These are phyloP conservation scores for Porites rus DNA, from an alignment of 92 coral and sea anemone species.

Conservation along the genomic window DNA sequence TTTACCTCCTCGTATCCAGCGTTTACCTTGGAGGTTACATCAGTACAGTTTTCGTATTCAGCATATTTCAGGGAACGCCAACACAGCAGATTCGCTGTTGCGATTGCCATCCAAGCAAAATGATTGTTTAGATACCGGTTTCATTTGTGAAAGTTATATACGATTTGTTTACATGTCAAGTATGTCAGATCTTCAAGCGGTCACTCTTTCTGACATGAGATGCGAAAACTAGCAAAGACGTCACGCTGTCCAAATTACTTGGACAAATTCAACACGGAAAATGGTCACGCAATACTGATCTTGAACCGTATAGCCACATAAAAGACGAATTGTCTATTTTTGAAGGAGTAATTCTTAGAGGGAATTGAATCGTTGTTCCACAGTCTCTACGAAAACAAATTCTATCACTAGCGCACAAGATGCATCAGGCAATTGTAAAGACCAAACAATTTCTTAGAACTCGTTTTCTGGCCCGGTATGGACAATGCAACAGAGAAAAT, in stretches of 20 bases:
- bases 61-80: neutral
- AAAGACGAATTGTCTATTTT: constrained; percentile 36
- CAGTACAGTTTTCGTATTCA: constrained; percentile 34
- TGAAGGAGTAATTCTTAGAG: constrained; percentile 52
- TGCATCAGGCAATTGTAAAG: constrained; percentile 63
- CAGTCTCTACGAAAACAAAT: constrained; percentile 44
- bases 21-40: constrained; percentile 42
- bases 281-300: neutral
- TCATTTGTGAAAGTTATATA: constrained; percentile 27
- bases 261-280: constrained; percentile 5
- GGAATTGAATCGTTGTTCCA: constrained; percentile 65
- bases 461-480: constrained; percentile 65
- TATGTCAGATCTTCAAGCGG: neutral
- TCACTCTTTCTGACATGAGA: constrained; percentile 21
- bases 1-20: constrained; percentile 56
- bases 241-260: neutral
- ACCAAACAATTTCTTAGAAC: constrained; percentile 54
- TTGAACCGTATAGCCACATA: neutral
- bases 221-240: constrained; percentile 11
- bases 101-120: neutral
- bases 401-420: constrained; percentile 50
- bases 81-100: no score
- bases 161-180: constrained; percentile 30
- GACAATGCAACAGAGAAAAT: constrained; percentile 47
- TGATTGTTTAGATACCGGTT: neutral